Conservation (phyloP, 2,113 vertebrate species). For the Hiodon tergisus region DNA sequence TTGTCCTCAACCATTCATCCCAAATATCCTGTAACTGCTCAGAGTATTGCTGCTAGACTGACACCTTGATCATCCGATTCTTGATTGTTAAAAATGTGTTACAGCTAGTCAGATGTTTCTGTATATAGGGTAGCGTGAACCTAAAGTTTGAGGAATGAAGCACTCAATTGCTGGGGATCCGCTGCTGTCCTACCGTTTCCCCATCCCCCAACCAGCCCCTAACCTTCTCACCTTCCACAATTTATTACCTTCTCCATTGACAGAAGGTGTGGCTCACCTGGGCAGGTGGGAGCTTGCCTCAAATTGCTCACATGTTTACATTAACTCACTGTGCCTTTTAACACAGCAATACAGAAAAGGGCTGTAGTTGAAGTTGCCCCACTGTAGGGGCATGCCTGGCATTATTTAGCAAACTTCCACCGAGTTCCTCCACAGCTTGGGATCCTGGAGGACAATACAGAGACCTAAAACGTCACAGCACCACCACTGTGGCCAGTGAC, state of each 20-base stretch:
- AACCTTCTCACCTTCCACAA: not conserved
- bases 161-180: too few relatives aligned
- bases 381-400: not conserved
- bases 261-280: not conserved
- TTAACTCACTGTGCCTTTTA: not conserved
- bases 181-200: too few relatives aligned
- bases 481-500: not conserved
- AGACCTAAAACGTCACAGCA: not conserved
- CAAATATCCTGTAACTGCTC: too few relatives aligned
- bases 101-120: too few relatives aligned
- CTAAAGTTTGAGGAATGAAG: too few relatives aligned
- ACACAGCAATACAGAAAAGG: not conserved
- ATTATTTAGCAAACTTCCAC: not conserved
- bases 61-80: too few relatives aligned
- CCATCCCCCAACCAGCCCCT: too few relatives aligned
- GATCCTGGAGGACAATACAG: not conserved
- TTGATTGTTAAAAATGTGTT: too few relatives aligned
- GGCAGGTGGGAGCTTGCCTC: conserved; percentile 20
- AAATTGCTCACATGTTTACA: not conserved
- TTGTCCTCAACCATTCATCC: too few relatives aligned
- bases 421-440: not conserved
- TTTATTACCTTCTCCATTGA: conserved; percentile 1
- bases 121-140: too few relatives aligned
- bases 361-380: not conserved
- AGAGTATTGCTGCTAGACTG: too few relatives aligned